Evolutionary conservation across 2,113 vertebrate species (phyloP), one percentile per base, ranked within the genome.

Genomic region (Chascanopsetta lugubris): DNA sequence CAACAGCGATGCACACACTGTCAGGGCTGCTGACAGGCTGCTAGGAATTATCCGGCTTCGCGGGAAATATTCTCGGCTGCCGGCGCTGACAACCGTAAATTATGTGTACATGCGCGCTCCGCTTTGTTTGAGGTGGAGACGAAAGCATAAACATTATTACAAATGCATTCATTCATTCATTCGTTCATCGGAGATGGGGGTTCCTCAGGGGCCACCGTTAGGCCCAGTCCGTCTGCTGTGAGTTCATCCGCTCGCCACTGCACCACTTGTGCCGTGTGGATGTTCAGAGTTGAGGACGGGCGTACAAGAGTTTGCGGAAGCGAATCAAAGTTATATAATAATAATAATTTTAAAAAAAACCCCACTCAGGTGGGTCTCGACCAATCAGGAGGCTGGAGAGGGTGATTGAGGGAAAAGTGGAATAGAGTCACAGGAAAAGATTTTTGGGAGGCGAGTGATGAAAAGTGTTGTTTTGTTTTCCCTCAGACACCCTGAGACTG

Each of bases 51-150:
- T 91, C 77, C 84, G 85, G 90, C 89, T 88, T 88, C 81, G 81
- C 80, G 87, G 82, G 89, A 87, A 92, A 91, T 85, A 87, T 87
- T 88, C 77, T 45, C 77, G 79, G 83, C 82, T 80, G 83, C 82
- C 40, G 67, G 53, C 75, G 87, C 85, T 90, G 91, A 92, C 91
- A 93, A 91, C 86, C 88, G 88, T 91, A 89, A 92, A 93, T 91
- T 92, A 93, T 90, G 82, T 76, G 85, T 84, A 85, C 80, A 77
- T 40, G 72, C 27, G 2, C 69, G 82, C 87, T 88, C n/a, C n/a
- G n/a, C n/a, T n/a, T n/a, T n/a, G n/a, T n/a, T 84, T 87, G 83
- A 90, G 80, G 77, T 67, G 74, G 64, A 87, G 83, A 85, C 79
- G 80, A 81, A 79, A 82, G 83, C 84, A 87, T 89, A 91, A 92